Evolutionary conservation across 2,888 invertebrate species (phyloP), one percentile per base, ranked within the genome.

Genomic region (Leptopilina syphax): DNA sequence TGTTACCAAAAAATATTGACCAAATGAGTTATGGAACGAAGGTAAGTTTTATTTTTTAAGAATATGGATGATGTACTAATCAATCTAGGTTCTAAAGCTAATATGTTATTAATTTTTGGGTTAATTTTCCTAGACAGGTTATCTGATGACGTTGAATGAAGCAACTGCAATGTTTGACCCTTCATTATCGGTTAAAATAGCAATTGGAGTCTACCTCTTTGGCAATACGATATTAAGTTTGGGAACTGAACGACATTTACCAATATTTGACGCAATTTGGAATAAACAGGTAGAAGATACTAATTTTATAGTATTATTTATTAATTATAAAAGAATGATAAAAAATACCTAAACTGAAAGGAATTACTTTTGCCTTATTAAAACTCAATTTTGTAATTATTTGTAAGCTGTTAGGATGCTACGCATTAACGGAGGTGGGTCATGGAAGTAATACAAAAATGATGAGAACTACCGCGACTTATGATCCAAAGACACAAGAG

Each of bases 381-480:
- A 44, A 60, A 60, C 7, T 57, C n/a, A 60, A 54, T 60, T 70
- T 24, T 60, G 50, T 54, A 44, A 67, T 57, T 78, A 9, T 73
- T 66, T 81, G 85, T 6, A 83, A 95, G 93, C 93, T 95, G 79
- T 88, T 93, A 84, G 96, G 96, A 4, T 95, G 97, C 86, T 98
- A 97, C 91, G 96, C 97, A 0, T 91, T 98, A 67, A 98, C 98
- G 0, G 98, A 98, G 92, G 95, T 98, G 9, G 95, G 96, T 0
- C 98, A 98, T 90, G 98, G 98, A 0, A 97, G 97, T 44, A 98
- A 98, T 91, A 96, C 97, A 0, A 96, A 96, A 88, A 96, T 95
- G 4, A 96, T 98, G 96, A 94, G 96, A 86, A 98, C 98, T 0
- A 95, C 95, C 0, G 98, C 98, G 0, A 96, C 95, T 0, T 98